Conservation (phyloP, 2,113 vertebrate species). For the Circaetus cinerascens region DNA sequence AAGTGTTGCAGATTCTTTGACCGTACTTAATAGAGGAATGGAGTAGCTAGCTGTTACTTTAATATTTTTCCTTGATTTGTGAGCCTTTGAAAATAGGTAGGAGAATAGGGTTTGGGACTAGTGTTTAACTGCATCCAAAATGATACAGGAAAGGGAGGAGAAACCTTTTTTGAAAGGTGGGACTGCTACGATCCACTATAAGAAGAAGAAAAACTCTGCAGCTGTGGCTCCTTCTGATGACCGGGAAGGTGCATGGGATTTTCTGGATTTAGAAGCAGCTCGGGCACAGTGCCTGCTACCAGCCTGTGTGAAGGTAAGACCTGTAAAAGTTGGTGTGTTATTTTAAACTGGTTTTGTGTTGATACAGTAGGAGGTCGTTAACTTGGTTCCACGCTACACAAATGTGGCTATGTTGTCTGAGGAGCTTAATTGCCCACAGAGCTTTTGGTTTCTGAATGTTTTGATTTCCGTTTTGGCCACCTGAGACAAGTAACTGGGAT, state of each 20-base stretch:
- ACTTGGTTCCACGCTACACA: not conserved
- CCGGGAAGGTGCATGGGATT: not conserved
- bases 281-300: rapidly evolving
- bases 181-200: rapidly evolving
- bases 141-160: not conserved
- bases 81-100: not conserved
- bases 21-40: rapidly evolving
- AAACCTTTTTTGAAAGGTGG: rapidly evolving
- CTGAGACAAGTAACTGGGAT: not conserved
- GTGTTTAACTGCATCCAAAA: rapidly evolving
- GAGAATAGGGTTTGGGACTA: not conserved
- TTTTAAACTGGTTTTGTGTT: not conserved
- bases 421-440: not conserved
- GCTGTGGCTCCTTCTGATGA: not conserved
- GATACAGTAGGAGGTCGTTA: not conserved
- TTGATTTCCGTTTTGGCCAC: not conserved
- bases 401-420: not conserved
- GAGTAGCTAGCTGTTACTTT: rapidly evolving
- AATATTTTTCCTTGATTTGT: rapidly evolving
- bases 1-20: not conserved
- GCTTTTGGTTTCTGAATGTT: not conserved
- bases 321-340: not conserved
- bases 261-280: not conserved
- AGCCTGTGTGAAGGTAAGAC: not conserved
- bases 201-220: not conserved